Evolutionary conservation across 2,888 invertebrate species (phyloP), one percentile per base, ranked within the genome.

Genomic region (Incurvaria masculella): DNA sequence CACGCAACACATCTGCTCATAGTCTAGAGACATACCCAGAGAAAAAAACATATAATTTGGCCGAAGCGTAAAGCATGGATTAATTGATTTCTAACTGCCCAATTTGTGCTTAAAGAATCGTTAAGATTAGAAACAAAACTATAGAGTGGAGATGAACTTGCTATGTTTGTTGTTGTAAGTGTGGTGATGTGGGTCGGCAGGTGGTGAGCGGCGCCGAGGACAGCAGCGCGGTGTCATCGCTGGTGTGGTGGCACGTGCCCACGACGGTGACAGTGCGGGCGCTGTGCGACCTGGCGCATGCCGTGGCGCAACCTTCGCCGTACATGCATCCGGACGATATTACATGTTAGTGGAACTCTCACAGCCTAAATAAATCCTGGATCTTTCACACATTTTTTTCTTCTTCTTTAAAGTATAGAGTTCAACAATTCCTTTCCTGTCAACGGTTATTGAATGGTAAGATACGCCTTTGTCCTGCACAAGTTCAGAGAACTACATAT

Each of bases 291-390:
- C 69, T 79, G 21, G 69, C 79, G 2, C 68, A 66, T 58, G 62
- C 66, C 1, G 75, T 75, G 23, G 70, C 73, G 18, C 75, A 69
- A 1, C 71, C 70, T 23, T 48, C 57, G 26, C 64, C 55, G 46
- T 64, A 65, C 18, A 56, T 65, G 53, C 88, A 87, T 55, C 81
- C 84, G 4, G 84, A 85, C 54, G 89, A 89, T 60, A 80, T 85
- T 52, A 74, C 81, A 58, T 71, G 84, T 83, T 62, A 64, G 70
- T 61, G 20, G 17, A n/a, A 44, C 5, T 20, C 18, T 2, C 14
- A 42, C 26, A 38, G 21, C 23, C 21, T 16, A 3, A 18, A 21
- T 44, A 4, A 5, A 4, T 17, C 20, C n/a, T 46, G 42, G 16
- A 45, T 14, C 17, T 48, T 49, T 20, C 40, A 17, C 45, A 39